Conservation (phyloP, 1,140 invertebrate genomes). For the Belonocnema kinseyi region DNA sequence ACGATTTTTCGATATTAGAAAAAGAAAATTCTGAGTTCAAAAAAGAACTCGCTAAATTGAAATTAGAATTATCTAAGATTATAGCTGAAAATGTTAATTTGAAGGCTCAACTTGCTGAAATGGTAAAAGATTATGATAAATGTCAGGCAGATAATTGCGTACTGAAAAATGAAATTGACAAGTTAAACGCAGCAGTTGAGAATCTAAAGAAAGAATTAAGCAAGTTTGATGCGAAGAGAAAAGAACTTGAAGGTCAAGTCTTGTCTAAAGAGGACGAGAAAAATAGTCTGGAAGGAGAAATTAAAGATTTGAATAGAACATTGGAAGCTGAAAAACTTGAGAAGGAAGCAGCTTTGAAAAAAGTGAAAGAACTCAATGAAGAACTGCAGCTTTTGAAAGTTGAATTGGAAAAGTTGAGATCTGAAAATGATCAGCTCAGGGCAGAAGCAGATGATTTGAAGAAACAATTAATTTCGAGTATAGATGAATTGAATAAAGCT, state of each 20-base stretch:
- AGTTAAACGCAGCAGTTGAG: neutral
- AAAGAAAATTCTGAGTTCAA: neutral
- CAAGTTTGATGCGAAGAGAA: neutral
- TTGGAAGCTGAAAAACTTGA: slow-evolving; percentile 40
- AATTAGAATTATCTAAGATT: neutral
- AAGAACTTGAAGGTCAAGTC: neutral
- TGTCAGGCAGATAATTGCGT: neutral
- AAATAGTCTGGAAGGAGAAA: slow-evolving; percentile 37
- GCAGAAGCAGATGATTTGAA: slow-evolving; percentile 20
- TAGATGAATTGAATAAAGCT: slow-evolving; percentile 33
- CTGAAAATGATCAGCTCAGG: slow-evolving; percentile 43
- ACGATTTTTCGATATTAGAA: neutral
- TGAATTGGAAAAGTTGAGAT: slow-evolving; percentile 49
- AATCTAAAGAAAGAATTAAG: neutral
- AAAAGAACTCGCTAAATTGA: neutral
- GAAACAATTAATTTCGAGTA: slow-evolving; percentile 25
- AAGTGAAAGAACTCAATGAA: slow-evolving; percentile 17
- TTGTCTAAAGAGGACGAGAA: neutral
- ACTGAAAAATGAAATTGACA: neutral
- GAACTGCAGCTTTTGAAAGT: slow-evolving; percentile 49
- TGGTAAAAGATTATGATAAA: neutral
- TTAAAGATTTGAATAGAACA: slow-evolving; percentile 29
- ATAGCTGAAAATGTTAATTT: neutral
- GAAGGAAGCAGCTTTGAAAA: slow-evolving; percentile 33
- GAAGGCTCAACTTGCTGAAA: neutral